phyloP scores from a whole-genome alignment of 2,888 invertebrate species.

The Morpho achilles region DNA sequence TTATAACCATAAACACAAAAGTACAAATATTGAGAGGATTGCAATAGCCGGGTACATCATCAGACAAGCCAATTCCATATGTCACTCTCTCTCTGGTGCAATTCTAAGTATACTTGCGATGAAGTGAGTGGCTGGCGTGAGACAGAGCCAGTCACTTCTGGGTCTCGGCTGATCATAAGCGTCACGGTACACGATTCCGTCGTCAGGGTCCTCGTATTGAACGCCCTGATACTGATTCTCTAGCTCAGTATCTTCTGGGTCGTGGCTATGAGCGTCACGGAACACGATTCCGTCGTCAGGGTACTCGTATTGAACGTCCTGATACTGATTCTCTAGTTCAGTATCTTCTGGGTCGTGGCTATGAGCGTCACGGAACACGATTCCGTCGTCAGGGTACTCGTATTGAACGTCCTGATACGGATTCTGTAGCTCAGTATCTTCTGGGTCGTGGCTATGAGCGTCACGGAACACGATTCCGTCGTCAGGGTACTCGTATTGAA shows the following conservation, averaged over 20 bases:
- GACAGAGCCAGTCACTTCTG: constrained; percentile 49
- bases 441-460: constrained; percentile 39
- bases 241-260: constrained; percentile 75
- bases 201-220: constrained; percentile 51
- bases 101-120: constrained; percentile 78
- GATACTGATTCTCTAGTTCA: constrained; percentile 80
- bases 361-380: constrained; percentile 47
- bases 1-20: constrained; percentile 87
- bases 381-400: constrained; percentile 45
- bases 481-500: constrained; percentile 52
- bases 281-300: constrained; percentile 48
- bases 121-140: constrained; percentile 65
- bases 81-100: constrained; percentile 74
- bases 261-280: constrained; percentile 41
- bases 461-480: constrained; percentile 49
- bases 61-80: constrained; percentile 81
- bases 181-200: constrained; percentile 47
- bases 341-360: constrained; percentile 42
- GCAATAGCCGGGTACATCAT: constrained; percentile 89
- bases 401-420: constrained; percentile 51
- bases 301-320: constrained; percentile 50
- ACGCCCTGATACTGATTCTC: constrained; percentile 64
- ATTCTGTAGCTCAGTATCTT: constrained; percentile 84
- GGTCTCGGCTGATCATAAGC: constrained; percentile 39
- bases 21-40: constrained; percentile 84